Conservation (phyloP, 2,888 invertebrate genomes). For the Nomada flava region DNA sequence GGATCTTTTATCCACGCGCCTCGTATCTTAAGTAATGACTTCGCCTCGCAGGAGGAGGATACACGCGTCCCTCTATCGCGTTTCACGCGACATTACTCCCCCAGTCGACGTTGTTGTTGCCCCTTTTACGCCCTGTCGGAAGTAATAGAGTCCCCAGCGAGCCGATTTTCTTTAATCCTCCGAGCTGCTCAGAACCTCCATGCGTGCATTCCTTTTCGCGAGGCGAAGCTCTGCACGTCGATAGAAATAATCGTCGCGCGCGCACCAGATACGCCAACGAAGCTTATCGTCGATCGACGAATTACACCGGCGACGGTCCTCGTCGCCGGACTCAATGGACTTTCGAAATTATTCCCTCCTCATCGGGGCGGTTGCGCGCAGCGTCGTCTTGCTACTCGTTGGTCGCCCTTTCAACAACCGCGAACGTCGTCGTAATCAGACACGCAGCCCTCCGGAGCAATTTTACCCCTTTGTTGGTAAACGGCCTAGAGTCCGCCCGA, state of each 20-base stretch:
- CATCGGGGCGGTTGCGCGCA: neutral
- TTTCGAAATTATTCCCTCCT: slow-evolving; percentile 18
- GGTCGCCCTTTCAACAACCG: slow-evolving; percentile 7
- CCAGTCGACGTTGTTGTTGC: slow-evolving; percentile 6
- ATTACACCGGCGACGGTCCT: neutral
- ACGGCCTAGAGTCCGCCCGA: slow-evolving; percentile 44
- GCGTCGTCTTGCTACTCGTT: neutral
- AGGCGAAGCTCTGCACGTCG: neutral
- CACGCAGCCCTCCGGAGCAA: slow-evolving; percentile 53
- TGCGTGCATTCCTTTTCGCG: neutral
- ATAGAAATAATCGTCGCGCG: neutral
- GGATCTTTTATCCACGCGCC: slow-evolving; percentile 56
- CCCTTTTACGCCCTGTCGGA: slow-evolving; percentile 26
- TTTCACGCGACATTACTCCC: slow-evolving; percentile 61
- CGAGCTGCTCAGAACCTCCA: neutral
- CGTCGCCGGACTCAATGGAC: neutral
- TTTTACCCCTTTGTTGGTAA: slow-evolving; percentile 67
- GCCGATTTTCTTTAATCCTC: slow-evolving; percentile 34
- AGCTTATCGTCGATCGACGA: slow-evolving; percentile 1
- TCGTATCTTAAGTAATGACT: slow-evolving; percentile 66
- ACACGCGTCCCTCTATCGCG: slow-evolving; percentile 52
- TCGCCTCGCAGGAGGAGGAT: neutral
- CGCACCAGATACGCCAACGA: neutral
- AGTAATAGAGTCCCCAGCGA: slow-evolving; percentile 33
- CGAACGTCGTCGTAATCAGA: slow-evolving; percentile 56